These are phyloP conservation scores for Abrostola triplasia DNA, from an alignment of 2,888 invertebrate genomes.

Conservation along the genomic window DNA sequence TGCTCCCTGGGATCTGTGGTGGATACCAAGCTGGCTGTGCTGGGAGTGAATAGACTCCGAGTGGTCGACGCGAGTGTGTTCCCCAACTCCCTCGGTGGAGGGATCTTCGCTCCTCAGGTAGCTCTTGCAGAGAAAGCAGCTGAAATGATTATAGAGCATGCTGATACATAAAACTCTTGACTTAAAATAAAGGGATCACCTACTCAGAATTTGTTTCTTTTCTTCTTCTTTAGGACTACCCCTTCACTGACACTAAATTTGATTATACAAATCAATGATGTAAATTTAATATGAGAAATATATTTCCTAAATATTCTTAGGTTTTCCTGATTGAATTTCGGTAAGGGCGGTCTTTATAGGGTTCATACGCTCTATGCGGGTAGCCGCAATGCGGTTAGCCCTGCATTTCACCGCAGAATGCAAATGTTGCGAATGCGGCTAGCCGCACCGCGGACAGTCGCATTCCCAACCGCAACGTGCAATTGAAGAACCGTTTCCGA, in stretches of 20 bases:
- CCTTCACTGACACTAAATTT: neutral
- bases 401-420: no score
- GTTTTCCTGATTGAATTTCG: no score
- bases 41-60: constrained; percentile 21
- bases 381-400: no score
- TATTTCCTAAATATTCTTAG: no score
- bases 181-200: neutral
- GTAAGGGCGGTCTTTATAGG: no score
- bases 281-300: no score
- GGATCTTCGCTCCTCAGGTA: neutral
- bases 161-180: neutral
- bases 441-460: no score
- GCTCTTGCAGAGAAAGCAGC: constrained; percentile 28
- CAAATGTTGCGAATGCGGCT: no score
- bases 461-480: no score
- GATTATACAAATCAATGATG: no score
- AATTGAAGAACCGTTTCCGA: no score
- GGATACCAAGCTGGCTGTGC: constrained; percentile 19
- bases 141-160: constrained; percentile 12
- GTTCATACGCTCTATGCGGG: no score
- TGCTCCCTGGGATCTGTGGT: constrained; percentile 40
- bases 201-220: neutral
- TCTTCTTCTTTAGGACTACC: neutral
- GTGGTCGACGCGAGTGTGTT: constrained; percentile 23
- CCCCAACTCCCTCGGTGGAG: constrained; percentile 13